Evolutionary conservation across 2,113 vertebrate species (phyloP), one percentile per base, ranked within the genome.

Genomic region (Oryzias woworae): DNA sequence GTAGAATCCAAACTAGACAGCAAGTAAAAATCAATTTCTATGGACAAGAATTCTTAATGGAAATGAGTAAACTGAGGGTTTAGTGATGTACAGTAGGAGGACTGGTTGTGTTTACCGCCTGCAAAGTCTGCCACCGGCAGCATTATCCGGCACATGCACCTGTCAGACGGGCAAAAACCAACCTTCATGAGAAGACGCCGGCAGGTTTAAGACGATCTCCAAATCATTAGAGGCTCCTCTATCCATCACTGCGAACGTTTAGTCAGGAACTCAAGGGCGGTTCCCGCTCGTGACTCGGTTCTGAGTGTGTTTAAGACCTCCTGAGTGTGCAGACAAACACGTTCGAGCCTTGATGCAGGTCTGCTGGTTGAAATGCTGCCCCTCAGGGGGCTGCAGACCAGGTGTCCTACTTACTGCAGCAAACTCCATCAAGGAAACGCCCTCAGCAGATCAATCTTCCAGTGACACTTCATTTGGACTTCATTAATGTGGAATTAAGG

Each of bases 391-490:
- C 78, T 78, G 75, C 48, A 69, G 82, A 90, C 90, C 91, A 90
- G 84, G 89, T 89, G 84, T 92, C 92, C 85, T 87, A 77, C 58
- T 67, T 51, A 59, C 84, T 77, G 87, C 86, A 92, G 88, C 89
- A 90, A 83, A 87, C 84, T 85, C 87, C 89, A 93, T 93, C 91
- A 91, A 86, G 87, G 85, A 91, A 90, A 89, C 90, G 81, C 91
- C 90, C 88, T 89, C 90, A 90, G 88, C 92, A 93, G 91, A 95
- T 95, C 94, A 93, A 95, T 96, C 95, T 94, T 94, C 90, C 89
- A 67, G 81, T 95, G 95, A 95, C 95, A 95, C 93, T 94, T 95
- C 93, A 96, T 96, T 95, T 96, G 94, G 92, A 93, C 94, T 95
- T 93, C 92, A 93, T 94, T 95, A 94, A 95, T 94, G 94, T 94